Conservation (phyloP, 1,140 invertebrate genomes). For the Ylistrum balloti region DNA sequence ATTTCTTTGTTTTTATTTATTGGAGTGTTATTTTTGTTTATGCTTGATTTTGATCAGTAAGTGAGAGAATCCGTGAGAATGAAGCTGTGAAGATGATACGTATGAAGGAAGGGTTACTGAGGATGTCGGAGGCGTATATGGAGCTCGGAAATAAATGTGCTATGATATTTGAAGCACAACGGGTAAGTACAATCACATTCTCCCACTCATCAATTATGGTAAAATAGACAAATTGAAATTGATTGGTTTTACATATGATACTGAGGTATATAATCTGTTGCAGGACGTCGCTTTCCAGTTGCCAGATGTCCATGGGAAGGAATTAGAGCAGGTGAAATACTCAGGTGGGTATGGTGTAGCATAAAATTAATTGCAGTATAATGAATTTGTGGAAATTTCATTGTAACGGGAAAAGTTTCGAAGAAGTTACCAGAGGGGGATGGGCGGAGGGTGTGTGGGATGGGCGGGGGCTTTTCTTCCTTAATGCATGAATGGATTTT, state of each 20-base stretch:
- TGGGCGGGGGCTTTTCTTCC: too few species aligned
- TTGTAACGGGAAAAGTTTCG: too few species aligned
- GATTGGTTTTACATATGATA: too few species aligned
- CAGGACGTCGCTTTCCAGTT: slow-evolving; percentile 82
- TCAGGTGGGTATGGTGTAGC: slow-evolving; percentile 82
- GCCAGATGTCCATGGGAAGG: slow-evolving; percentile 83
- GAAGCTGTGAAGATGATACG: slow-evolving; percentile 85
- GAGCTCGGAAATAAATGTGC: slow-evolving; percentile 83
- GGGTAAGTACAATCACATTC: slow-evolving; percentile 68
- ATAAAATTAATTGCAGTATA: too few species aligned
- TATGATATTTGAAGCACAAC: slow-evolving; percentile 84
- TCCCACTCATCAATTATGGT: too few species aligned
- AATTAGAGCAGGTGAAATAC: slow-evolving; percentile 83
- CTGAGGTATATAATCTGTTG: slow-evolving; percentile 59
- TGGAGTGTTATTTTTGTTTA: too few species aligned
- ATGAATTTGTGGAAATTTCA: too few species aligned
- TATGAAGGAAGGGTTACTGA: slow-evolving; percentile 84
- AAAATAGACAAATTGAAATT: too few species aligned
- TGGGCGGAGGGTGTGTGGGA: too few species aligned
- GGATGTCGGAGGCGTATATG: slow-evolving; percentile 84
- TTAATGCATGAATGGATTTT: too few species aligned
- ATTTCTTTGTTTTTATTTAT: slow-evolving; percentile 56
- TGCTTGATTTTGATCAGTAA: too few species aligned
- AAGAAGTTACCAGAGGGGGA: too few species aligned
- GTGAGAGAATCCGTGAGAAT: slow-evolving; percentile 83